A percentile compares a stretch with the other conserved stretches of the same genome.
phyloP scores from a whole-genome alignment of 2,797 vertebrate species.

The Sebastes baramenuke region DNA sequence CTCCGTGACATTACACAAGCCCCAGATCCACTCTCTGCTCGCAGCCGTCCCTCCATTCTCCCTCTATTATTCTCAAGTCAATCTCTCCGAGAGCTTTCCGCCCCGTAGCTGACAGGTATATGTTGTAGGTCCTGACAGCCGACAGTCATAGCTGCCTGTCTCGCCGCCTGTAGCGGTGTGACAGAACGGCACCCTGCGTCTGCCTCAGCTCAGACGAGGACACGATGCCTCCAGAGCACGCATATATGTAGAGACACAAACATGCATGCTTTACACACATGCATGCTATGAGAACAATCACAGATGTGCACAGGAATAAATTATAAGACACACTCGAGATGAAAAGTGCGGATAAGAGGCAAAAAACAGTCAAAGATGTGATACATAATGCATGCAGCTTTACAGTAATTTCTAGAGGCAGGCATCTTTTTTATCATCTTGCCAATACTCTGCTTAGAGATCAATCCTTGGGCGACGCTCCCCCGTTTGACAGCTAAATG shows the following conservation, averaged over 20 bases:
- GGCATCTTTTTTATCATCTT: constrained; percentile 10
- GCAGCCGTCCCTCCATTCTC: background rate
- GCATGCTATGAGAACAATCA: background rate
- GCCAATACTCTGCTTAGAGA: constrained; percentile 14
- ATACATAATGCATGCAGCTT: constrained; percentile 19
- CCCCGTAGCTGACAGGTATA: constrained; percentile 41
- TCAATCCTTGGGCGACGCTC: constrained; percentile 7
- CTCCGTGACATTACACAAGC: constrained; percentile 1
- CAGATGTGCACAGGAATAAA: background rate
- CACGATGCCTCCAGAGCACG: constrained; percentile 1
- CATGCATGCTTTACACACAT: background rate
- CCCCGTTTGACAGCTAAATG: constrained; percentile 26
- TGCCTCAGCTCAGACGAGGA: constrained; percentile 45
- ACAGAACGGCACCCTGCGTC: constrained; percentile 40
- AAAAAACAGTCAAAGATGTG: background rate
- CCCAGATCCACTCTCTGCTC: background rate
- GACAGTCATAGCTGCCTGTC: constrained; percentile 58
- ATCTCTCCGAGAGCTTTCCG: constrained; percentile 30
- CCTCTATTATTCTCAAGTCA: constrained; percentile 52
- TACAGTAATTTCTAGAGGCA: constrained; percentile 18
- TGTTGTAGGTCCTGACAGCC: constrained; percentile 60
- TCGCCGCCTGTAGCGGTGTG: constrained; percentile 34
- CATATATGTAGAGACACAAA: constrained; percentile 3
- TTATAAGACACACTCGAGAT: background rate
- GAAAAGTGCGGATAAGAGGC: background rate